phyloP scores from a whole-genome alignment of 2,797 vertebrate species.

The Enteromius argenteus region DNA sequence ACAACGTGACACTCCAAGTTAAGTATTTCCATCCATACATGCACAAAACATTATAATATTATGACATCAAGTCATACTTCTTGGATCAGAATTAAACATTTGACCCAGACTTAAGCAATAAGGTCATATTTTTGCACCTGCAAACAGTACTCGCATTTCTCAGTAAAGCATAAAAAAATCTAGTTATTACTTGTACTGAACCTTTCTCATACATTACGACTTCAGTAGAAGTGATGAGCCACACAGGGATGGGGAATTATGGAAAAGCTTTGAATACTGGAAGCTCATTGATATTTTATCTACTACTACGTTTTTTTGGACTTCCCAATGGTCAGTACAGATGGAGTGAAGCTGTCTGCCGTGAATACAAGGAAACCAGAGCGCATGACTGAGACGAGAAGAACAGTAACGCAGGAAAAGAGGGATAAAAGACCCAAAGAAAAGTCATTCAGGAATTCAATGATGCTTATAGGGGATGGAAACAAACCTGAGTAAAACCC shows the following conservation, averaged over 20 bases:
- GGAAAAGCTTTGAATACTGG: not conserved
- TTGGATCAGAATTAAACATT: not conserved
- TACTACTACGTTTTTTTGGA: not conserved
- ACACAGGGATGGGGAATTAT: not conserved
- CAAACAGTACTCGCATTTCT: not conserved
- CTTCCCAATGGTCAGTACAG: constrained; percentile 1
- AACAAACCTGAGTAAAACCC: constrained; percentile 21
- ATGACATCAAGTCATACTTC: not conserved
- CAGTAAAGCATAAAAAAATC: not conserved
- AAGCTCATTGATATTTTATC: not conserved
- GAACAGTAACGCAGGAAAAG: constrained; percentile 10
- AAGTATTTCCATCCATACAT: not conserved
- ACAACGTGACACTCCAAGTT: not conserved
- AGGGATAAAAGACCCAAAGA: constrained; percentile 36
- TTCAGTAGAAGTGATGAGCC: constrained; percentile 12
- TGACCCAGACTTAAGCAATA: no score
- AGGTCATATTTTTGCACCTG: not conserved
- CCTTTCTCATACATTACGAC: not conserved
- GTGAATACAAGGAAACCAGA: constrained; percentile 26
- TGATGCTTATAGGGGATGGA: not conserved
- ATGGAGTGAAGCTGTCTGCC: not conserved
- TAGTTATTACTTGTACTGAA: not conserved
- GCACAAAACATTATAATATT: not conserved
- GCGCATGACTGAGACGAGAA: constrained; percentile 31
- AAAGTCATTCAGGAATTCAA: constrained; percentile 29